Base-by-base conservation (phyloP, 2,888 invertebrate species). In the Nymphalis urticae region DNA sequence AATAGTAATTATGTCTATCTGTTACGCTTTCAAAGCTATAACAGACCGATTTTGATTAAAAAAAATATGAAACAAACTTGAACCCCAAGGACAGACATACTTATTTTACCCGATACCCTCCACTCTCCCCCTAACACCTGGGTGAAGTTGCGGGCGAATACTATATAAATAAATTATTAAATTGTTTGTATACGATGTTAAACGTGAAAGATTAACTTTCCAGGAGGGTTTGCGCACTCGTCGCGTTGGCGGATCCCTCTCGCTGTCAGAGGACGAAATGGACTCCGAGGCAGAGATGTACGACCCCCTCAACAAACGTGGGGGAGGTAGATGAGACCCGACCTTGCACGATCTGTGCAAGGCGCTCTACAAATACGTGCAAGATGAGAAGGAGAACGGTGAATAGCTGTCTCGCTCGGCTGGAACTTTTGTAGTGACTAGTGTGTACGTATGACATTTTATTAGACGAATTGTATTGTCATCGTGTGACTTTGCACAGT, bases 181-280 rank as follows among this genome's bases (percentile, higher is more conserved):
- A 42, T 10, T 42, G 8, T 36, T 36, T n/a, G 32, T 36, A 8
- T 36, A 36, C 36, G 42, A 13, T 42, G 42, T 42, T 42, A 50
- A 70, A 54, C 68, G 68, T 73, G 71, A 61, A 7, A 42, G 2
- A 42, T 47, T 47, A 16, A 21, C 6, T 24, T 68, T 63, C 0
- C 92, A 94, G 87, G 94, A 94, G 75, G 93, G 94, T 13, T 89
- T 93, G 53, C 93, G 94, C 71, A 85, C 94, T 9, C 90, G 95
- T 27, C 94, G 97, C 78, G 94, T 95, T 21, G 96, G 96, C 17
- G 96, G 96, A 58, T 97, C 97, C 2, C 91, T 97, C 17, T 97
- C 97, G 6, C 89, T 97, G 0, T 97, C 97, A 0, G 97, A 97
- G 82, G 96, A 96, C 78, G 97, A 97, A 85, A 91, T 96, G 71